These are phyloP conservation scores for Lasioglossum figueresi DNA, from an alignment of 2,888 invertebrate species.

Conservation along the genomic window DNA sequence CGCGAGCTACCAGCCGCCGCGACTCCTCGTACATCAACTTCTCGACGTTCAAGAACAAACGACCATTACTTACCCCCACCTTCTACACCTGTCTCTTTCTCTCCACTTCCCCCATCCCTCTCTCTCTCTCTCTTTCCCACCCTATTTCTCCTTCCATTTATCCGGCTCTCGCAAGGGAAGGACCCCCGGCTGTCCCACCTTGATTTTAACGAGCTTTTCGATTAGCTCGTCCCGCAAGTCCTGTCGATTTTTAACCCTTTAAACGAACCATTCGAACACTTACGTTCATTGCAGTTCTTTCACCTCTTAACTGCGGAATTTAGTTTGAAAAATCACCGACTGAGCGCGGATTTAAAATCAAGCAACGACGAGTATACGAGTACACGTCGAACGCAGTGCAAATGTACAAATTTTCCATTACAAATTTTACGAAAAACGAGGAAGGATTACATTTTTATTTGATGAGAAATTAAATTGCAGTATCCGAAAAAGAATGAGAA, in stretches of 20 bases:
- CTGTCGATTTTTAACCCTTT: neutral
- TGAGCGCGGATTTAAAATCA: too few species aligned
- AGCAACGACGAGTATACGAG: too few species aligned
- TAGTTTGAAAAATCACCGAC: too few species aligned
- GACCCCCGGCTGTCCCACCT: neutral
- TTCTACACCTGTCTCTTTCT: neutral
- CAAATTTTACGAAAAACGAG: too few species aligned
- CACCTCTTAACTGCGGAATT: too few species aligned
- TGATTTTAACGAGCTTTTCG: neutral
- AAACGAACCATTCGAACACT: neutral
- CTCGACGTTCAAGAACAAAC: slow-evolving; percentile 56
- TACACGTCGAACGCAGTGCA: too few species aligned
- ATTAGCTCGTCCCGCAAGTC: neutral
- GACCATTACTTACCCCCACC: slow-evolving; percentile 47
- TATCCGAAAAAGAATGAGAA: too few species aligned
- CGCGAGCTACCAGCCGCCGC: slow-evolving; percentile 19
- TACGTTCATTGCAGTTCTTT: too few species aligned
- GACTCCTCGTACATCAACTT: slow-evolving; percentile 58
- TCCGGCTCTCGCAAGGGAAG: neutral
- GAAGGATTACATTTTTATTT: too few species aligned
- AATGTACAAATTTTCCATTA: too few species aligned
- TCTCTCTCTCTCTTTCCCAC: neutral
- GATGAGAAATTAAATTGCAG: too few species aligned
- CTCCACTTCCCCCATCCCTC: too few species aligned
- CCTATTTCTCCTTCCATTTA: neutral